Conservation (phyloP, 2,797 vertebrate species). For the Lerista edwardsae region DNA sequence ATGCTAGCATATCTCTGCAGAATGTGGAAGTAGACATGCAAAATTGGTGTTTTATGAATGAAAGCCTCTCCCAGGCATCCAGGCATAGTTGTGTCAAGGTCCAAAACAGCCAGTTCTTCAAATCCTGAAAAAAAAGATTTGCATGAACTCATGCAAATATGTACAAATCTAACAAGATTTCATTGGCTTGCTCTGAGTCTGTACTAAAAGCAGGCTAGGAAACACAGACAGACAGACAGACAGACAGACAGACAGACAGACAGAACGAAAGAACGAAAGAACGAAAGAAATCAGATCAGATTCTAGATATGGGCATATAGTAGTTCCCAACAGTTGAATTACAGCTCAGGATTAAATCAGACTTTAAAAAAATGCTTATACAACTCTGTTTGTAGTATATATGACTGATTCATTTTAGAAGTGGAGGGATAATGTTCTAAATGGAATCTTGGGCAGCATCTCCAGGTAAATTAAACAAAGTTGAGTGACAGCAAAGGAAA, state of each 20-base stretch:
- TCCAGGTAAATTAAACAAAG: not conserved
- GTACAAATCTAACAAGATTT: not conserved
- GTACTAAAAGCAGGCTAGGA: not conserved
- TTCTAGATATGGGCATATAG: not conserved
- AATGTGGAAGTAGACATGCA: too few species aligned
- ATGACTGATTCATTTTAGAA: not conserved
- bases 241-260: too few species aligned
- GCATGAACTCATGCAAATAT: not conserved
- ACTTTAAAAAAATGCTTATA: not conserved
- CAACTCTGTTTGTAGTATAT: constrained; percentile 17
- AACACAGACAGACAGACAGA: too few species aligned
- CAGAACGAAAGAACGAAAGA: too few species aligned
- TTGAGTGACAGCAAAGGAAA: not conserved
- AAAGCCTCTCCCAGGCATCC: too few species aligned
- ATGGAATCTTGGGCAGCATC: not conserved
- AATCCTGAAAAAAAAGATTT: not conserved
- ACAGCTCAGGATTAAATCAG: not conserved
- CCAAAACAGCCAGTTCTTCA: not conserved
- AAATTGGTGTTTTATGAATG: too few species aligned
- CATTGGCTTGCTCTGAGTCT: not conserved
- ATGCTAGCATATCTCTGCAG: not conserved
- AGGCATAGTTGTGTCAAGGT: too few species aligned
- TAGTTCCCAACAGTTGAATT: not conserved
- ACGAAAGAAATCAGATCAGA: not conserved
- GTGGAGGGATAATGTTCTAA: not conserved